Conservation (phyloP, 2,797 vertebrate genomes). For the Carapus acus region DNA sequence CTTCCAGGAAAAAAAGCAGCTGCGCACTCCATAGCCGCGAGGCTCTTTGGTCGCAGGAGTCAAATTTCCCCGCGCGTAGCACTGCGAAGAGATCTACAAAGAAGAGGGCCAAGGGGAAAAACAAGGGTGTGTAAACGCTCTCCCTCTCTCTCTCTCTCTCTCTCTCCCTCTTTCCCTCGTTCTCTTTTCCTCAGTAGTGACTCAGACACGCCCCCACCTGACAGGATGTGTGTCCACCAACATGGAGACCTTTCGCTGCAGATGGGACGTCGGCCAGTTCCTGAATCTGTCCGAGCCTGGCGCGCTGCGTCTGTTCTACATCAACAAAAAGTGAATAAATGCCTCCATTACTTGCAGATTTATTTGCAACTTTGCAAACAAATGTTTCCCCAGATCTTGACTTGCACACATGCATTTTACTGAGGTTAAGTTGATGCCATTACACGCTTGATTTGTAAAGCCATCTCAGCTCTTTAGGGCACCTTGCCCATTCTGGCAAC, state of each 20-base stretch:
- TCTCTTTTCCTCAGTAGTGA: conserved; percentile 40
- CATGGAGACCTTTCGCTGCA: conserved; percentile 86
- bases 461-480: too few species aligned
- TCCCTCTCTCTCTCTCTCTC: background rate
- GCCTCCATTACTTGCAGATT: too few species aligned
- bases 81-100: too few species aligned
- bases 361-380: too few species aligned
- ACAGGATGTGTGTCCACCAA: conserved; percentile 83
- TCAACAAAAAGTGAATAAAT: conserved; percentile 64
- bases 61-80: conserved; percentile 37
- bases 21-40: conserved; percentile 14
- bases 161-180: background rate
- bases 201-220: conserved; percentile 68
- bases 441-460: too few species aligned
- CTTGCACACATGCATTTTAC: too few species aligned
- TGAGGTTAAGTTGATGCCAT: too few species aligned
- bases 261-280: conserved; percentile 77
- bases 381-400: too few species aligned
- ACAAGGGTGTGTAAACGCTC: too few species aligned
- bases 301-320: conserved; percentile 79
- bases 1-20: conserved; percentile 59
- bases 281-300: conserved; percentile 68
- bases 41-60: conserved; percentile 23
- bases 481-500: too few species aligned
- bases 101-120: too few species aligned